Evolutionary conservation across 2,797 vertebrate genomes (phyloP).

Genomic region (Garrulus glandarius): DNA sequence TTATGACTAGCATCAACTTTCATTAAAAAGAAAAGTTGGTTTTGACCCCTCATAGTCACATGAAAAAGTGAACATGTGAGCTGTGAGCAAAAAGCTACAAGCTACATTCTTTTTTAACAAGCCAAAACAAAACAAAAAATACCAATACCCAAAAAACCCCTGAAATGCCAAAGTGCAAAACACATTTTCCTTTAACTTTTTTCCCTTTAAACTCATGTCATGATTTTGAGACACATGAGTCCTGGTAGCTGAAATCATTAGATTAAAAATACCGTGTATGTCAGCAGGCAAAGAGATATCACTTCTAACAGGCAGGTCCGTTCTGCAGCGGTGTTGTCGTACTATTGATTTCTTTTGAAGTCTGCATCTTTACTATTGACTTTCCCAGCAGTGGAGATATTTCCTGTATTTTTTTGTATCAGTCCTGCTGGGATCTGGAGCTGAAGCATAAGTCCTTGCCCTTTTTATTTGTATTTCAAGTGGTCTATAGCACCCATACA

Average conservation of each 20-base stretch:
- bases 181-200: not conserved
- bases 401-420: conserved; percentile 18
- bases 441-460: not conserved
- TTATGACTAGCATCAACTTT: not conserved
- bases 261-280: not conserved
- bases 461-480: not conserved
- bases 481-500: not conserved
- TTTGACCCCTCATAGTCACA: not conserved
- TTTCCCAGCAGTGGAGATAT: conserved; percentile 29
- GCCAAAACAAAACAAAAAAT: accelerated
- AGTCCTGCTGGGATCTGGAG: not conserved
- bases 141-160: accelerated
- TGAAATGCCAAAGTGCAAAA: not conserved
- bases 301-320: not conserved
- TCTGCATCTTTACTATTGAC: conserved; percentile 39
- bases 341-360: conserved; percentile 55
- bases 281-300: conserved; percentile 32
- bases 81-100: not conserved
- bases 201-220: not conserved
- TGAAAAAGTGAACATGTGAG: not conserved
- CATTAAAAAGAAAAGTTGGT: not conserved
- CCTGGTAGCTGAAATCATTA: conserved; percentile 1
- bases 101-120: not conserved
- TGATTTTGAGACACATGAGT: not conserved
- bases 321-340: conserved; percentile 28